Percentiles rank a stretch among this genome's conserved stretches.
phyloP scores from a whole-genome alignment of 1,140 invertebrate species.

The Acromyrmex heyeri region DNA sequence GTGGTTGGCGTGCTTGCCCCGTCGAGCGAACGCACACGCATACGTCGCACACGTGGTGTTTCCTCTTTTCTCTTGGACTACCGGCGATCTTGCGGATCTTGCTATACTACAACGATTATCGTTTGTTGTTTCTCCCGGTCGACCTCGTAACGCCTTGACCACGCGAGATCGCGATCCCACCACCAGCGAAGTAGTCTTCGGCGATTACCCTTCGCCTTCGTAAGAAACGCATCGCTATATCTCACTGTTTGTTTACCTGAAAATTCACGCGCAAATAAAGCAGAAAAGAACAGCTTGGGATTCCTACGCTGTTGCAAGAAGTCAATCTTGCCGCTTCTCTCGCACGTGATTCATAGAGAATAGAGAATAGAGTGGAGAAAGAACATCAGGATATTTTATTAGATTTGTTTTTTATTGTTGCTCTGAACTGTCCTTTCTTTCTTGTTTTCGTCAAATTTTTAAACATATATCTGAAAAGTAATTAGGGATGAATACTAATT shows the following conservation, averaged over 20 bases:
- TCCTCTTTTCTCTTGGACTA: conserved; percentile 20
- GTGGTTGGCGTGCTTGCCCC: conserved; percentile 25
- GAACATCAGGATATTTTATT: background rate
- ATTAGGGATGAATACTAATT: too few species aligned
- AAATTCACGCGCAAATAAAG: conserved; percentile 12
- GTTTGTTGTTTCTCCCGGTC: conserved; percentile 65
- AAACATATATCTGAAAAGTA: too few species aligned
- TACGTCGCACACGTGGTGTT: conserved; percentile 15
- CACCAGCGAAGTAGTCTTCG: background rate
- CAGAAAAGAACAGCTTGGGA: background rate
- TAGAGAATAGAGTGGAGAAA: background rate
- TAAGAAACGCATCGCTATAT: background rate
- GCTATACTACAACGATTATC: conserved; percentile 61
- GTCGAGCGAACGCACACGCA: conserved; percentile 33
- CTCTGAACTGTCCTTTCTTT: too few species aligned
- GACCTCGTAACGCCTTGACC: conserved; percentile 51
- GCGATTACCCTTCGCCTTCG: conserved; percentile 33
- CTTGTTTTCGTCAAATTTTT: too few species aligned
- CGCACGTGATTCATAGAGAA: background rate
- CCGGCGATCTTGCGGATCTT: conserved; percentile 53
- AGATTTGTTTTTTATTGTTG: too few species aligned
- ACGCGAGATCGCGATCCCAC: conserved; percentile 48
- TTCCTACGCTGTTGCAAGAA: background rate
- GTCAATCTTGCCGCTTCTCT: background rate
- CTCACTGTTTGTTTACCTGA: conserved; percentile 3